Conservation (phyloP, 1,140 invertebrate species). For the Melanaphis sacchari region DNA sequence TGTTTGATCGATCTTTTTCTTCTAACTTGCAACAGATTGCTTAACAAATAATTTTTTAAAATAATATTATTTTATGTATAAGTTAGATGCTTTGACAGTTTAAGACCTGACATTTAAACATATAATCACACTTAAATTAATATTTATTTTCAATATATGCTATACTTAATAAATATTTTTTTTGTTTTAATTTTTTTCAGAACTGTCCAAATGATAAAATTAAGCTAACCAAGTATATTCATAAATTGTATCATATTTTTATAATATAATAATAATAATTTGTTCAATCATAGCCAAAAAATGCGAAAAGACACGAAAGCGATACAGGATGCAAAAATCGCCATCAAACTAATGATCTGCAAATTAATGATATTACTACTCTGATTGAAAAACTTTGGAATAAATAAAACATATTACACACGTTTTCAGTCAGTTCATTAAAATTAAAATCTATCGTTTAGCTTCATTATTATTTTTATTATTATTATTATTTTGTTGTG, state of each 20-base stretch:
- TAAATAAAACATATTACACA: background rate
- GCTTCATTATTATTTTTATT: background rate
- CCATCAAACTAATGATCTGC: background rate
- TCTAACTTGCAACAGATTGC: no score
- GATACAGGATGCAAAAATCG: background rate
- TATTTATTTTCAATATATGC: background rate
- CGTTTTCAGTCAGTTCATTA: background rate
- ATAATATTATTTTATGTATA: no score
- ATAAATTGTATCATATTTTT: background rate
- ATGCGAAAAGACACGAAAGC: constrained; percentile 23
- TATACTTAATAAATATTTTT: background rate
- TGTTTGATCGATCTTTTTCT: no score
- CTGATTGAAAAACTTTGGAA: background rate
- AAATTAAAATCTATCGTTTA: background rate
- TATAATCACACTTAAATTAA: background rate
- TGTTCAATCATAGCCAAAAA: constrained; percentile 3
- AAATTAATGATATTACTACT: background rate
- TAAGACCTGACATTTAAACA: background rate
- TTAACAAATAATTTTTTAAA: no score
- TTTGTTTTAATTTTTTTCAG: constrained; percentile 39
- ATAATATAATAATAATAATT: background rate
- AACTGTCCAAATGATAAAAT: background rate
- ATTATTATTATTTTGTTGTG: background rate
- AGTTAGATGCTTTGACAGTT: background rate
- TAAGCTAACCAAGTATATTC: background rate